Conservation (phyloP, 2,113 vertebrate genomes). For the Romanogobio albipinnatus region DNA sequence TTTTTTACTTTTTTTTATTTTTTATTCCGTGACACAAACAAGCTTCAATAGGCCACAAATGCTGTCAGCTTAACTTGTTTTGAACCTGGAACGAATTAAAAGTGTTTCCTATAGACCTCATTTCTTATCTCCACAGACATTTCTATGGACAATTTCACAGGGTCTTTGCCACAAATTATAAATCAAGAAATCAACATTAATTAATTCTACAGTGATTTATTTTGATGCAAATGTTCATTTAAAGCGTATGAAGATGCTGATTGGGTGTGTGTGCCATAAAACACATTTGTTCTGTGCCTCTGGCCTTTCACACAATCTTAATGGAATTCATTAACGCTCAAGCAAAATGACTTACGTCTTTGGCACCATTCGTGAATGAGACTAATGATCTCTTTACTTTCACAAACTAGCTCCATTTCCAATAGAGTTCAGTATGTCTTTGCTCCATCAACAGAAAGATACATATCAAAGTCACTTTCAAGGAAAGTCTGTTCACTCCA, state of each 20-base stretch:
- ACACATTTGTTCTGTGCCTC: constrained; percentile 7
- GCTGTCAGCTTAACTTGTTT: constrained; percentile 8
- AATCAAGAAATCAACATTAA: neutral
- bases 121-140: neutral
- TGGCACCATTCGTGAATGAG: constrained; percentile 9
- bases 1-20: too few species aligned
- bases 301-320: constrained; percentile 18
- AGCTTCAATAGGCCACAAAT: neutral
- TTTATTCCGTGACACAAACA: too few species aligned
- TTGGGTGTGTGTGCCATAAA: constrained; percentile 1
- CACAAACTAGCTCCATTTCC: constrained; percentile 5
- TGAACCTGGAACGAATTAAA: neutral
- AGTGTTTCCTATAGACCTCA: neutral
- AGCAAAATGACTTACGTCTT: constrained; percentile 6
- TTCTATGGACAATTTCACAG: constrained; percentile 10
- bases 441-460: neutral
- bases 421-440: neutral
- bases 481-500: too few species aligned
- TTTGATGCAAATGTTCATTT: constrained; percentile 7
- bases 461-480: neutral
- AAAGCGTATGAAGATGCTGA: neutral
- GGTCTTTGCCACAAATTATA: neutral
- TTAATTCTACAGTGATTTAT: neutral
- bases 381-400: constrained; percentile 3
- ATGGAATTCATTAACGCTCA: constrained; percentile 30